Conservation (phyloP, 2,888 invertebrate species). For the Frankliniella fusca region DNA sequence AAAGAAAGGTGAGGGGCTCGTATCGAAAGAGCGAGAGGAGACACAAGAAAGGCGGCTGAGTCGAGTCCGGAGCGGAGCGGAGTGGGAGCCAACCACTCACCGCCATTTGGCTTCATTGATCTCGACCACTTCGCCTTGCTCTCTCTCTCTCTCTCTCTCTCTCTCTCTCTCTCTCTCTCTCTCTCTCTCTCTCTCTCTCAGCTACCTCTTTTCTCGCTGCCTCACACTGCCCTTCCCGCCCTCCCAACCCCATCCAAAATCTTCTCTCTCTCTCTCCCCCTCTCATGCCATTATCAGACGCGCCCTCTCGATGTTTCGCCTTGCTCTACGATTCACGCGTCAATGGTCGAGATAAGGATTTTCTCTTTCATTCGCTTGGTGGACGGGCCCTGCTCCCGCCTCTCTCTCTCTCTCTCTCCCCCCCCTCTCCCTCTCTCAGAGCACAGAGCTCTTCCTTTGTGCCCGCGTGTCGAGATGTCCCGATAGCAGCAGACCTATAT, state of each 20-base stretch:
- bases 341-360: constrained; percentile 11
- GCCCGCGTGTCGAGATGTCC: background rate
- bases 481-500: too few species aligned
- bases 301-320: constrained; percentile 8
- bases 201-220: background rate
- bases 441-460: background rate
- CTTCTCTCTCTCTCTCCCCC: background rate
- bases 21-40: background rate
- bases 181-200: background rate
- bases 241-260: background rate
- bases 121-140: background rate
- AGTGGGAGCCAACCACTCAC: background rate
- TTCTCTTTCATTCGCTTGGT: constrained; percentile 2
- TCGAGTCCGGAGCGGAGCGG: background rate
- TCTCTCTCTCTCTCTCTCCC: background rate
- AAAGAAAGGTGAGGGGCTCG: background rate
- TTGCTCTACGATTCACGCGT: constrained; percentile 14
- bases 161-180: background rate
- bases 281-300: background rate
- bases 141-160: background rate
- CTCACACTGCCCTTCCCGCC: background rate
- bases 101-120: constrained; percentile 26
- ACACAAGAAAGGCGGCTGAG: background rate
- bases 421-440: background rate
- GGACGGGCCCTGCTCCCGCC: background rate